Evolutionary conservation across 2,113 vertebrate species (phyloP).

Genomic region (Parotia lawesii): DNA sequence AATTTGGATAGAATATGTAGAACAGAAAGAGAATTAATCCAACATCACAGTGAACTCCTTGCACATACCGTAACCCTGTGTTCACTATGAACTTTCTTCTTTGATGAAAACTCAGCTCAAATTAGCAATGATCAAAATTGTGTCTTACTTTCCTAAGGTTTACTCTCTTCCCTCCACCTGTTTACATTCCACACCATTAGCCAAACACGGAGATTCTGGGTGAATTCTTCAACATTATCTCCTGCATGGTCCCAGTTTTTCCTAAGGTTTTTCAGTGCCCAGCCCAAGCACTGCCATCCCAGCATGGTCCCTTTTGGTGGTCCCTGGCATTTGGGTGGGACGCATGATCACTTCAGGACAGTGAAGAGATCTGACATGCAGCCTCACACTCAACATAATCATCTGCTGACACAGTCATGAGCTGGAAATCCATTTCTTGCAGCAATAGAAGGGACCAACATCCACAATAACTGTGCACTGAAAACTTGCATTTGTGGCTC

Average conservation of each 20-base stretch:
- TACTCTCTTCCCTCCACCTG: not conserved
- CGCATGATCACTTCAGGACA: not conserved
- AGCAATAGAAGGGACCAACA: constrained; percentile 12
- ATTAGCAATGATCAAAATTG: not conserved
- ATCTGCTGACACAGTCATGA: not conserved
- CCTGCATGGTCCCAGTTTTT: not conserved
- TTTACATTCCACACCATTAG: not conserved
- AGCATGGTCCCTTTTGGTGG: not conserved
- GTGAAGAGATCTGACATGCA: not conserved
- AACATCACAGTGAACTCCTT: not conserved
- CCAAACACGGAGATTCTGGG: not conserved
- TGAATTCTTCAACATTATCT: fast-evolving
- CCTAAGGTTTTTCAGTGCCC: not conserved
- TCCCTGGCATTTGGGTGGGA: not conserved
- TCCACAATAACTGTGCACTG: constrained; percentile 41
- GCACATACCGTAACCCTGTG: fast-evolving
- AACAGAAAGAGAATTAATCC: not conserved
- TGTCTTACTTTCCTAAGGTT: not conserved
- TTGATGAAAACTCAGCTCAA: not conserved
- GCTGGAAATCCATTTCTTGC: constrained; percentile 26
- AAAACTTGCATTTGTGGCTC: constrained; percentile 54
- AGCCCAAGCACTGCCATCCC: not conserved
- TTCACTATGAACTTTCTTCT: not conserved
- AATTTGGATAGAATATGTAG: not conserved
- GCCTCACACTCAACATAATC: not conserved